phyloP scores from a whole-genome alignment of 1,140 invertebrate species.

The Hycleus phaleratus region DNA sequence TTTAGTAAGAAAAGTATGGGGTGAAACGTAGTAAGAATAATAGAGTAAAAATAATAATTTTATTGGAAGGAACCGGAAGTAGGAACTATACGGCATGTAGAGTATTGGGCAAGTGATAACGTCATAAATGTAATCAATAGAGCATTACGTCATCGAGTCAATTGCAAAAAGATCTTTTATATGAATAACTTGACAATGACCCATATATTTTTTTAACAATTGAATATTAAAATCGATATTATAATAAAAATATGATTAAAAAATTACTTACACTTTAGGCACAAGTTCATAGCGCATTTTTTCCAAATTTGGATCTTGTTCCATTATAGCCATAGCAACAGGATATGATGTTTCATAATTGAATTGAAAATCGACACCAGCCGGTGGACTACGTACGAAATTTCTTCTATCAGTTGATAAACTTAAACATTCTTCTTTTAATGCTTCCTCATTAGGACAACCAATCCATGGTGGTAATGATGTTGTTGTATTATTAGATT shows the following conservation, averaged over 20 bases:
- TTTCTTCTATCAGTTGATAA: constrained; percentile 92
- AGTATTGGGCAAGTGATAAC: too few species aligned
- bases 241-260: neutral
- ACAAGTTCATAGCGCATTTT: constrained; percentile 98
- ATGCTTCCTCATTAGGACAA: constrained; percentile 74
- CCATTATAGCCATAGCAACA: constrained; percentile 86
- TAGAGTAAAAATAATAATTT: too few species aligned
- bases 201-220: neutral
- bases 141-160: too few species aligned
- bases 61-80: too few species aligned
- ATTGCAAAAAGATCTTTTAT: too few species aligned
- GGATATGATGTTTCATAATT: constrained; percentile 87
- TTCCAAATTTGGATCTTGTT: constrained; percentile 90
- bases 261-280: constrained; percentile 81
- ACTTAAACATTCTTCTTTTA: constrained; percentile 91
- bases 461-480: constrained; percentile 88
- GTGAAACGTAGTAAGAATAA: too few species aligned
- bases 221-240: neutral
- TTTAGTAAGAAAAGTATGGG: too few species aligned
- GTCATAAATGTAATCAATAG: too few species aligned
- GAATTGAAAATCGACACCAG: constrained; percentile 92
- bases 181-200: too few species aligned
- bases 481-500: constrained; percentile 65
- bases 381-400: constrained; percentile 92
- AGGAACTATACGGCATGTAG: too few species aligned